A percentile compares a stretch with the other conserved stretches of the same genome.
phyloP scores from a whole-genome alignment of 1,140 invertebrate genomes.

The Drosophila nigromelanica region DNA sequence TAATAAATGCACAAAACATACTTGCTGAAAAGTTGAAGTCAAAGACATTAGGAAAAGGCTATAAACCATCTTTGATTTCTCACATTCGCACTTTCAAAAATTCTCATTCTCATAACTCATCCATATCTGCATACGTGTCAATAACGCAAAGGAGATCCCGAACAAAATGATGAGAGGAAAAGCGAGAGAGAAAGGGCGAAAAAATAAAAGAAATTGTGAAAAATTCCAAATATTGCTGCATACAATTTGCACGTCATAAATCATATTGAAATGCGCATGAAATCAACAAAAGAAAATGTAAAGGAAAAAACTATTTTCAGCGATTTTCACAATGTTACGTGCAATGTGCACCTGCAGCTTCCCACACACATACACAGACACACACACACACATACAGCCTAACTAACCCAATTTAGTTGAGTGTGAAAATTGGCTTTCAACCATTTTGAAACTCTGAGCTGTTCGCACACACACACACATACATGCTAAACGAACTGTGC shows the following conservation, averaged over 20 bases:
- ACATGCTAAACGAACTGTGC: slow-evolving; percentile 37
- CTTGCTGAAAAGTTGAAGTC: slow-evolving; percentile 4
- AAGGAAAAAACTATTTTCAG: slow-evolving; percentile 54
- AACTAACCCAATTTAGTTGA: slow-evolving; percentile 80
- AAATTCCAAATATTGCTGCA: slow-evolving; percentile 63
- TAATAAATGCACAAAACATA: not conserved
- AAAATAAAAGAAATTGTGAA: slow-evolving; percentile 25
- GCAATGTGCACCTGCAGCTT: slow-evolving; percentile 59
- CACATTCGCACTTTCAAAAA: slow-evolving; percentile 28
- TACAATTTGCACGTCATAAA: slow-evolving; percentile 77
- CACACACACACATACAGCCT: slow-evolving; percentile 10
- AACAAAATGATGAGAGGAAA: slow-evolving; percentile 12
- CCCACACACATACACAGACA: slow-evolving; percentile 8
- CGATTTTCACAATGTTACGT: slow-evolving; percentile 49
- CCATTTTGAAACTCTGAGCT: slow-evolving; percentile 78
- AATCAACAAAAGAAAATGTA: slow-evolving; percentile 46
- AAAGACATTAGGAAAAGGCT: slow-evolving; percentile 17
- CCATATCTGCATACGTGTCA: slow-evolving; percentile 43
- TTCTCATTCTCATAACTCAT: slow-evolving; percentile 37
- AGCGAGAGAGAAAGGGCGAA: slow-evolving; percentile 18
- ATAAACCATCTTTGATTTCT: slow-evolving; percentile 41
- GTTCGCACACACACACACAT: slow-evolving; percentile 39
- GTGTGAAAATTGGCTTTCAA: slow-evolving; percentile 80
- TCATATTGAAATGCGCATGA: slow-evolving; percentile 71
- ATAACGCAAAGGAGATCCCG: slow-evolving; percentile 29